Evolutionary conservation across 1,140 invertebrate species (phyloP), one percentile per base, ranked within the genome.

Genomic region (Lerema accius): DNA sequence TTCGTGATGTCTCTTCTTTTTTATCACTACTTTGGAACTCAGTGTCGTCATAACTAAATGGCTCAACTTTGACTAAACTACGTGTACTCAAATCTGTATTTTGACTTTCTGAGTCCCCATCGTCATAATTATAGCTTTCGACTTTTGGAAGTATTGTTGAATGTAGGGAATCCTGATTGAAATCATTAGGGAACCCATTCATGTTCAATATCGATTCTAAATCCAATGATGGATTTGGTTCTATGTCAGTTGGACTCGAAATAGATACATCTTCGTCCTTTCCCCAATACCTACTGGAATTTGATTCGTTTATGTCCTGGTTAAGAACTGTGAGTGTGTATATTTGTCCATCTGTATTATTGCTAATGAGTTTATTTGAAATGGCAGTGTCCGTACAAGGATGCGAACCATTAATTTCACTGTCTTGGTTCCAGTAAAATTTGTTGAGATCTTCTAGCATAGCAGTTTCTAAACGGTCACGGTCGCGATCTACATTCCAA

Each of bases 381-480:
- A 85, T 92, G 58, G 79, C 89, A 61, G 80, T 86, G 37, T 91
- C 86, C 50, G 84, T 73, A 70, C 86, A 91, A 17, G 89, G 81
- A 72, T 91, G 92, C 19, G 89, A 80, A 37, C 91, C 82, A 66
- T 88, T 91, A n/a, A 92, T 90, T 56, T 93, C 92, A 45, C 89
- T 91, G 43, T 94, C 92, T 81, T 93, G 93, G 55, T 91, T 94
- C 95, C 95, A 96, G 71, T 95, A 96, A 82, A 94, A 95, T 72
- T 95, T 95, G 80, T 96, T 96, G 23, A 96, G 91, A 80, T 96
- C 95, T 82, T 96, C 95, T 65, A 96, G 88, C 49, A 96, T 94
- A 23, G 94, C 92, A 14, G 93, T 92, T 90, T 96, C 93, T 76
- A 95, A 84, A 77, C 94, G 84, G 78, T 94, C 91, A 67, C 94